phyloP scores from a whole-genome alignment of 1,140 invertebrate species.

The Bombus fervidus region DNA sequence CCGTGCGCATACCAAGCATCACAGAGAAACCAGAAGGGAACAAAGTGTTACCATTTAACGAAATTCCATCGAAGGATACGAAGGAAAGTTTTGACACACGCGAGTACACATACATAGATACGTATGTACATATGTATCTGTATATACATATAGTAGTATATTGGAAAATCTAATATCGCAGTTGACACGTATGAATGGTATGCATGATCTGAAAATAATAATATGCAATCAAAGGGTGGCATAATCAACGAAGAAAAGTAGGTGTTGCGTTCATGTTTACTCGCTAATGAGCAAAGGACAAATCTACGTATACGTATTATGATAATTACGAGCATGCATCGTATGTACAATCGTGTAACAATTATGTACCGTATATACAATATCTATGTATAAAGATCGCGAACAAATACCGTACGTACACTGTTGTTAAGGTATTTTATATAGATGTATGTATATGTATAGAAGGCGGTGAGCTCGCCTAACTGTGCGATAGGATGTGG shows the following conservation, averaged over 20 bases:
- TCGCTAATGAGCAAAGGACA: slow-evolving; percentile 10
- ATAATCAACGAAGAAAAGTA: background rate
- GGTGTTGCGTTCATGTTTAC: slow-evolving; percentile 26
- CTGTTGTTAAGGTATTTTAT: background rate
- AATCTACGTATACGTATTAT: slow-evolving; percentile 30
- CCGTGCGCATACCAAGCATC: background rate
- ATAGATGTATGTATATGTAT: background rate
- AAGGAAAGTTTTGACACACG: too few relatives aligned
- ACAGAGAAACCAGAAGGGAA: too few relatives aligned
- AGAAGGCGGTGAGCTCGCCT: background rate
- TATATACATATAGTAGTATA: slow-evolving; percentile 4
- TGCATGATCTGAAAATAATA: slow-evolving; percentile 30
- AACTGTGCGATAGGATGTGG: background rate
- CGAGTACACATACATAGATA: background rate
- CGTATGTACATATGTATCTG: background rate
- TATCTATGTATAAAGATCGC: slow-evolving; percentile 25
- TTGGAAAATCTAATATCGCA: slow-evolving; percentile 30
- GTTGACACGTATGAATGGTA: slow-evolving; percentile 28
- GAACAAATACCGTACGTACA: background rate
- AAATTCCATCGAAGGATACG: background rate
- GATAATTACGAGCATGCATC: slow-evolving; percentile 43
- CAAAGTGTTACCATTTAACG: background rate
- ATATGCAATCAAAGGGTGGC: slow-evolving; percentile 34
- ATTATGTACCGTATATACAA: slow-evolving; percentile 20
- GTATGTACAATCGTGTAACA: background rate